phyloP scores from a whole-genome alignment of 2,888 invertebrate species.

The Limenitis arthemis region DNA sequence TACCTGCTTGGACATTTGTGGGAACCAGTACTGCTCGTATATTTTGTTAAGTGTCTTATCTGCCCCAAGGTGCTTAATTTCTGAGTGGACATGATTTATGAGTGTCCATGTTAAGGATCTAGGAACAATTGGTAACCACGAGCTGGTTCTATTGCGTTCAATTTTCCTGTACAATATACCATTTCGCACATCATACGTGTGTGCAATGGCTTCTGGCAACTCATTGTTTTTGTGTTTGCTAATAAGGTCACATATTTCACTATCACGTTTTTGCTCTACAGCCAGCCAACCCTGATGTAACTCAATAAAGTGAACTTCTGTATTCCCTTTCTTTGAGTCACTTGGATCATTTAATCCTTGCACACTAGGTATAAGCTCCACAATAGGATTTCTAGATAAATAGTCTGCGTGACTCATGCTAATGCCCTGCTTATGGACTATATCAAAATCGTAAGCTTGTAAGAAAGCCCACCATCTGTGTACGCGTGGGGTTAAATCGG shows the following conservation, averaged over 20 bases:
- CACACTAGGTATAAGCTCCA: background rate
- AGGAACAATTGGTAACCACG: slow-evolving; percentile 24
- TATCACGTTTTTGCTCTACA: slow-evolving; percentile 30
- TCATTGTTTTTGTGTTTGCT: slow-evolving; percentile 6
- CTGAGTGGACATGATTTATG: slow-evolving; percentile 25
- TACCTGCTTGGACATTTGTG: slow-evolving; percentile 25
- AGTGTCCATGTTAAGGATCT: slow-evolving; percentile 25
- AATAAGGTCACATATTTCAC: slow-evolving; percentile 24
- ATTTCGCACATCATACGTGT: slow-evolving; percentile 28
- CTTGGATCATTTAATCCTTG: no score
- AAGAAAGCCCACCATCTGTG: slow-evolving; percentile 28
- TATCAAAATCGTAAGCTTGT: slow-evolving; percentile 24
- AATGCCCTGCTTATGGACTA: slow-evolving; percentile 20
- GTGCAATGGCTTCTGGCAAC: background rate
- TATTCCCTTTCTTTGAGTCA: no score
- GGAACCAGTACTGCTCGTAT: slow-evolving; percentile 29
- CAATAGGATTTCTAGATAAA: slow-evolving; percentile 25
- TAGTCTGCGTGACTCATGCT: slow-evolving; percentile 25
- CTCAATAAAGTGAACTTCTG: slow-evolving; percentile 14
- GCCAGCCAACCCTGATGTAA: slow-evolving; percentile 25
- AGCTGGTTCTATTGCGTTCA: background rate
- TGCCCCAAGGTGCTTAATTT: slow-evolving; percentile 25
- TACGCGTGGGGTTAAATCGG: slow-evolving; percentile 25
- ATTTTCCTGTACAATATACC: slow-evolving; percentile 28
- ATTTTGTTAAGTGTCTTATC: slow-evolving; percentile 30